Evolutionary conservation across 2,797 vertebrate species (phyloP).

Genomic region (Potorous gilbertii): DNA sequence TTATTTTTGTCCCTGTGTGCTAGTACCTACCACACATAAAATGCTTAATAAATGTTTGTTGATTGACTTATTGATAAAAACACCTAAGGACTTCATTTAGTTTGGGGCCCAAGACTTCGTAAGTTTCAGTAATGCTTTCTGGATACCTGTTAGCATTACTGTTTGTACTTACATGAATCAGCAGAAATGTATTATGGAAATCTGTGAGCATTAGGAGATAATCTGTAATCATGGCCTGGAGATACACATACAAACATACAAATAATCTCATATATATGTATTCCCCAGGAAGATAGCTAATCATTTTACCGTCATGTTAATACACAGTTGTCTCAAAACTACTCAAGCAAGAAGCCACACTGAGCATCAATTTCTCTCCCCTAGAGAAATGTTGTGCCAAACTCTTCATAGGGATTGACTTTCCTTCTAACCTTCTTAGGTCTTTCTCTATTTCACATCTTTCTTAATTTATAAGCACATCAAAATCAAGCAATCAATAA

Average conservation of each 20-base stretch:
- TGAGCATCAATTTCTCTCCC: not conserved
- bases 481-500: not conserved
- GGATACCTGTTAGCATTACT: not conserved
- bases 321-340: not conserved
- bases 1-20: not conserved
- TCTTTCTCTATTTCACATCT: not conserved
- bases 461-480: not conserved
- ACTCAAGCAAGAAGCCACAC: not conserved
- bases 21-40: not conserved
- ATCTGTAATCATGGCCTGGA: not conserved
- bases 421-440: too few relatives aligned
- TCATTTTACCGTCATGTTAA: not conserved
- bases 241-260: not conserved
- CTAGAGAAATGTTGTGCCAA: not conserved
- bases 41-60: not conserved
- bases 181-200: not conserved
- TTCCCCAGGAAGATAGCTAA: not conserved
- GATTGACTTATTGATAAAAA: not conserved
- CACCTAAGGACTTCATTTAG: not conserved
- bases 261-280: too few relatives aligned
- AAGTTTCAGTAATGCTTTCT: not conserved
- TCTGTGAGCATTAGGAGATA: not conserved
- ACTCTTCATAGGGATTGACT: too few relatives aligned
- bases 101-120: not conserved
- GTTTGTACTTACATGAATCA: not conserved